Base-by-base conservation (phyloP, 2,797 vertebrate genomes). In the Enteromius unitaeniatus region DNA sequence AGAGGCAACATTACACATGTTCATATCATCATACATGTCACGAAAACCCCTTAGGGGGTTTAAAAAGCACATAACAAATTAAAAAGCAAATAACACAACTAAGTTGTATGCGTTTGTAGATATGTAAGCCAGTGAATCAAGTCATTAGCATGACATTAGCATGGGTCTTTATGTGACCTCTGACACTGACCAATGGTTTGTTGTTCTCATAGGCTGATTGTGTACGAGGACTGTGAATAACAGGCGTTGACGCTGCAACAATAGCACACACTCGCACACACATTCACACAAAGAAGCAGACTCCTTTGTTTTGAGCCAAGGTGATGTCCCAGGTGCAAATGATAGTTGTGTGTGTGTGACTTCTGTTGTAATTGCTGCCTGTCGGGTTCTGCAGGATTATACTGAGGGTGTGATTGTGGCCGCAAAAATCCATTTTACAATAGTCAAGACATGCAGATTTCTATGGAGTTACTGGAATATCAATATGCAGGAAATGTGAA, bases 211-310 rank as follows among this genome's bases (percentile, higher is more conserved):
- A 28, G 37, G 19, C 45, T 55, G 58, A 49, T 28, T 73, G 76
- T 2, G 26, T 68, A 83, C n/a, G 21, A 84, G 21, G 51, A 60
- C 64, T 60, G 74, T 93, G 92, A 92, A 92, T 93, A 93, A 94
- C 92, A 94, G 93, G 62, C 37, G 64, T 78, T 78, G 64, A 34
- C 15, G 42, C 26, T 19, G 34, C 77, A 83, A 88, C 77, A 73
- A 76, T 47, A 74, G 53, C 84, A 14, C 72, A 70, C 65, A 79
- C 77, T 26, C 68, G 62, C 65, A 84, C 67, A 77, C 77, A 76
- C 49, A 47, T 68, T 51, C 77, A 81, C 79, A 85, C 84, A 86
- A 82, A 81, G 74, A 62, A 78, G 49, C 67, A 72, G 65, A 70
- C 70, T 58, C 64, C 88, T 88, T 89, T 84, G 82, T 78, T 64